Conservation (phyloP, 2,797 vertebrate species). For the Pipistrellus kuhlii region DNA sequence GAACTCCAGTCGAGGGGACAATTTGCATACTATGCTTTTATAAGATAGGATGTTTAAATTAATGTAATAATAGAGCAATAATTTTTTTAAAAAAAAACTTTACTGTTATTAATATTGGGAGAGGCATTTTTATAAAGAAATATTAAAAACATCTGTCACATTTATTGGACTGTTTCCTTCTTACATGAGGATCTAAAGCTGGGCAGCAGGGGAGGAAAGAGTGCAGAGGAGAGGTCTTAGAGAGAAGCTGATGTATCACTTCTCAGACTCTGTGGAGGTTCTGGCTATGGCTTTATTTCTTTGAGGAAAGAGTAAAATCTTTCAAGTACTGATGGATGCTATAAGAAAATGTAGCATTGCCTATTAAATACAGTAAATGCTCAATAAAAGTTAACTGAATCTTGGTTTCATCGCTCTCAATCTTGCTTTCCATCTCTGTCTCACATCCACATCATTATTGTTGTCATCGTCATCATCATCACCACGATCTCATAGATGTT, state of each 20-base stretch:
- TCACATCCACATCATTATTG: not conserved
- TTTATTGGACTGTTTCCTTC: not conserved
- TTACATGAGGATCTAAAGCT: not conserved
- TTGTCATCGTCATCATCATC: not conserved
- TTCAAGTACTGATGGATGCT: not conserved
- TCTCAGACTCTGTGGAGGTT: not conserved
- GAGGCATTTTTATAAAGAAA: slow-evolving; percentile 30
- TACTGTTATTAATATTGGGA: not conserved
- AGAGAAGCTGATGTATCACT: not conserved
- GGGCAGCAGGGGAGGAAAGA: not conserved
- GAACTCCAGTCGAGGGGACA: no score
- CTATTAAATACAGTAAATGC: not conserved
- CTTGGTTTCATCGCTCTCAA: not conserved
- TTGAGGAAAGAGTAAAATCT: not conserved
- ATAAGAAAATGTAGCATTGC: not conserved
- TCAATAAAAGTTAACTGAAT: slow-evolving; percentile 39
- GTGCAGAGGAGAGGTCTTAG: not conserved
- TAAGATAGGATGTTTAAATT: not conserved
- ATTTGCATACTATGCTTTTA: no score
- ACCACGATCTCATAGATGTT: not conserved
- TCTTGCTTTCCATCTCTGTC: not conserved
- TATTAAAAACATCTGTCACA: slow-evolving; percentile 5
- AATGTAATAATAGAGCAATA: not conserved
- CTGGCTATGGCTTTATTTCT: not conserved
- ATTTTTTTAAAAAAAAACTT: not conserved